Base-by-base conservation (phyloP, 2,113 vertebrate genomes). In the Loxodonta africana region DNA sequence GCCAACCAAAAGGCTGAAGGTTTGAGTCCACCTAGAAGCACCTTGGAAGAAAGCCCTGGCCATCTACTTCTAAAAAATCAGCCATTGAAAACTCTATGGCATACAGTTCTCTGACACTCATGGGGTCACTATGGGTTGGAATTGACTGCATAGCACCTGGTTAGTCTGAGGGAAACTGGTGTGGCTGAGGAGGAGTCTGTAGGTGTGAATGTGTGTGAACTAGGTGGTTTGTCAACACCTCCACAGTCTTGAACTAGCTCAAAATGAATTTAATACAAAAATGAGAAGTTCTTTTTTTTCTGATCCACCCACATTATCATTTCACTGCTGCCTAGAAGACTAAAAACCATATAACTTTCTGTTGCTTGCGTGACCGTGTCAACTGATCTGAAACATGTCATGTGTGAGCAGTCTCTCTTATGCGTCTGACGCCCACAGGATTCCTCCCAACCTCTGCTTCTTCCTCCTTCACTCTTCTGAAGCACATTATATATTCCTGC, bases 321-420 rank as follows among this genome's bases (percentile, higher is more conserved):
- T 91, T 95, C 84, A 6, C 48, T 96, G 85, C 89, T 0, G 0
- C 65, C 48, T n/a, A 90, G 76, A 88, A 91, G 93, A 96, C 85
- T 90, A 97, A 98, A 98, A 98, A 92, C 82, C 89, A 98, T 98
- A 96, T 98, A 98, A 95, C n/a, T 97, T 97, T 95, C 30, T 62
- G 37, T 93, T 97, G 76, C 48, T 51, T 41, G 46, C 91, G 76
- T 67, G 95, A 92, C 78, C 1, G 0, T 94, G 91, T 95, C 80
- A 96, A 95, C 94, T 74, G 83, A 2, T 30, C 97, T 96, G 96
- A 83, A 94, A 92, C 78, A 89, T 48, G 84, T 71, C 95, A 74
- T 63, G 37, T 11, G 20, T 46, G 92, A 96, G 46, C 60, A 93
- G 41, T 7, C 95, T 91, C 96, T 95, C 73, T 63, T 2, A 37